phyloP scores from a whole-genome alignment of 1,140 invertebrate genomes.

The Holotrichia oblita region DNA sequence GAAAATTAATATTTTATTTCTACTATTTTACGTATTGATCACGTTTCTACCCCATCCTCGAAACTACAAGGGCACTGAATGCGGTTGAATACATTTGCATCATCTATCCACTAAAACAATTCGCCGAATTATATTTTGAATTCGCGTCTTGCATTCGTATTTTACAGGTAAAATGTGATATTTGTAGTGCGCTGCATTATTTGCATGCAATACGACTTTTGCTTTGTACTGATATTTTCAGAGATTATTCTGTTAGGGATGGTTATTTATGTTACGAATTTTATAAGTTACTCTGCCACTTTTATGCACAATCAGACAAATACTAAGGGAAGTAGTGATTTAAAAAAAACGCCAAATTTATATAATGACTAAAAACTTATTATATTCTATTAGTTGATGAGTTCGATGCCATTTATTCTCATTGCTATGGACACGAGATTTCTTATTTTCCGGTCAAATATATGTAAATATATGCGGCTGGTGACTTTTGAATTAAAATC shows the following conservation, averaged over 20 bases:
- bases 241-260: not conserved
- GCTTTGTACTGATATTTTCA: not conserved
- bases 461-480: no score
- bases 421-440: no score
- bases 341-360: no score
- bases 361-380: no score
- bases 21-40: not conserved
- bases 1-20: conserved; percentile 1
- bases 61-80: not conserved
- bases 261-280: not conserved
- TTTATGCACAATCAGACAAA: no score
- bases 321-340: no score
- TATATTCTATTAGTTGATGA: no score
- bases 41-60: not conserved
- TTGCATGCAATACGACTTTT: not conserved
- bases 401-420: no score
- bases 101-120: not conserved
- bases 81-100: not conserved
- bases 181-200: not conserved
- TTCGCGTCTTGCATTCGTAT: not conserved
- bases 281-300: not conserved
- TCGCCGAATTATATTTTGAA: not conserved
- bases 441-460: no score
- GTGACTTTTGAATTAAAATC: no score
- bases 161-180: not conserved